Percentiles rank a stretch among this genome's conserved stretches.
phyloP scores from a whole-genome alignment of 92 coral and sea anemone species.

The Umimayanthus kanabou region DNA sequence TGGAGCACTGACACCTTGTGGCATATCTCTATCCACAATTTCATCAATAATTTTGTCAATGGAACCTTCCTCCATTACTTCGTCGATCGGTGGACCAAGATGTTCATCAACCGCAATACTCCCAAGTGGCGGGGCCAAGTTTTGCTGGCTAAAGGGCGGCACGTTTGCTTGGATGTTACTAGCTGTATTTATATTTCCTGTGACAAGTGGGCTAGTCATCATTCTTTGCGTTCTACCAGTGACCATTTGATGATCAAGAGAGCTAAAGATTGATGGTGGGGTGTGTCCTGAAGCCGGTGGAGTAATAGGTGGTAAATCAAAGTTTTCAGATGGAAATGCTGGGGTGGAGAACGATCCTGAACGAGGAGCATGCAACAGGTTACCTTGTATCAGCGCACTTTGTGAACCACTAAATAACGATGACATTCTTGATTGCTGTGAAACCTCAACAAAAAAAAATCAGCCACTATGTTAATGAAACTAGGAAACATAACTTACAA shows the following conservation, averaged over 20 bases:
- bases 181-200: slow-evolving; percentile 37
- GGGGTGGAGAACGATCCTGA: slow-evolving; percentile 74
- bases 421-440: slow-evolving; percentile 64
- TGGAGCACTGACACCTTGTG: slow-evolving; percentile 85
- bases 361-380: slow-evolving; percentile 45
- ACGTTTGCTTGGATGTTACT: slow-evolving; percentile 51
- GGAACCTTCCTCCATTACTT: slow-evolving; percentile 72
- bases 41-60: slow-evolving; percentile 93
- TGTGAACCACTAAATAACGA: slow-evolving; percentile 80
- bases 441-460: slow-evolving; percentile 40
- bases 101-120: slow-evolving; percentile 58
- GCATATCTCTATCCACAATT: slow-evolving; percentile 94
- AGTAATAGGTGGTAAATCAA: slow-evolving; percentile 86
- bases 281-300: slow-evolving; percentile 61
- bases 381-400: slow-evolving; percentile 67
- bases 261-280: slow-evolving; percentile 49
- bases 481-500: background rate
- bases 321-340: slow-evolving; percentile 90
- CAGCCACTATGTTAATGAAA: background rate
- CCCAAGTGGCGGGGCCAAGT: slow-evolving; percentile 45
- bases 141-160: slow-evolving; percentile 62
- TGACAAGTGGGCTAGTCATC: slow-evolving; percentile 34
- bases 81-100: slow-evolving; percentile 55
- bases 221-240: slow-evolving; percentile 18
- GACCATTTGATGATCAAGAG: slow-evolving; percentile 36